Base-by-base conservation (phyloP, 2,888 invertebrate genomes). In the Dimorphilus gyrociliatus region DNA sequence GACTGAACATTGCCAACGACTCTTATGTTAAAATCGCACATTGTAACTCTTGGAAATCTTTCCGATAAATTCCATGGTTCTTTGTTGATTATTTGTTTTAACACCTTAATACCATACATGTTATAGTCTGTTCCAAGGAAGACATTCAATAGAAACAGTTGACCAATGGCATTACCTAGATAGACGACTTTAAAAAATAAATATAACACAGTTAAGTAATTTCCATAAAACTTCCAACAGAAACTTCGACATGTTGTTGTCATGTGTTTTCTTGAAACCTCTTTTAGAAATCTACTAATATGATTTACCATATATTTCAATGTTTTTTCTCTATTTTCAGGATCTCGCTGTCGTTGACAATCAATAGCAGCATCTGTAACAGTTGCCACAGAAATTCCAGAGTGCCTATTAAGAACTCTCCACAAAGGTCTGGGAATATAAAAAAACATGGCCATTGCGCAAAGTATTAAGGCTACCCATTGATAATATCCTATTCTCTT, bases 141-240 rank as follows among this genome's bases (percentile, higher is more conserved):
- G 33, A 56, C 51, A 44, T 67, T 66, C 27, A 67, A 51, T 29
- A 65, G 49, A 40, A 65, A 61, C 27, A 67, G 52, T 44, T 67
- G 65, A 12, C 60, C 60, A 14, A 66, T 47, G 25, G 61, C 61
- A 42, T 65, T 65, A 23, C 51, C 45, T 36, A 65, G 47, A 38
- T 64, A 63, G 18, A 66, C 41, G n/a, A 60, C 33, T 41, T 65
- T 66, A 19, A 42, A 30, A 23, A 40, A 50, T 41, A 63, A 46
- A 43, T 66, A 67, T 27, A 65, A 50, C n/a, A 57, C 48, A 12
- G 63, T 55, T 15, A 67, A 53, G 40, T 64, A 66, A 38, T 64
- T 63, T 17, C 66, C 66, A 33, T 56, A 55, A 7, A 58, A 47
- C 16, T 51, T 44, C 34, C 53, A 53, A 38, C 51, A 53, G 32